A percentile compares a stretch with the other conserved stretches of the same genome.
These are phyloP conservation scores for Selenia dentaria DNA, from an alignment of 2,888 invertebrate genomes.

Conservation along the genomic window DNA sequence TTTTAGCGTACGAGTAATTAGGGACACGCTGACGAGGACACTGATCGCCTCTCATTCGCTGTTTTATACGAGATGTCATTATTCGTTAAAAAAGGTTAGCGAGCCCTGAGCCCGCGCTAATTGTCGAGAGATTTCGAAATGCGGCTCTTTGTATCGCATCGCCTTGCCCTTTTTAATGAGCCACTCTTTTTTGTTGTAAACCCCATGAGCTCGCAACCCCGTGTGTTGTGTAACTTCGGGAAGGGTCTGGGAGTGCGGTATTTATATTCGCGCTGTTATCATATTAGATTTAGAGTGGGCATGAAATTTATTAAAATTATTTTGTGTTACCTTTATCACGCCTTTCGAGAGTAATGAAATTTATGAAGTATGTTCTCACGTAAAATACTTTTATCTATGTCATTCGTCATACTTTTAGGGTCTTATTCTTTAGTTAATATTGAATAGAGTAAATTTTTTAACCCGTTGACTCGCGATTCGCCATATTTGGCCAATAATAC, in stretches of 20 bases:
- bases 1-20: slow-evolving; percentile 10
- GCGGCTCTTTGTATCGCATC: slow-evolving; percentile 23
- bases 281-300: not conserved
- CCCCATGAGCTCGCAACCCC: slow-evolving; percentile 29
- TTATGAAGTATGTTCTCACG: too few species aligned
- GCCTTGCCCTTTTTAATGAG: slow-evolving; percentile 35
- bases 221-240: not conserved
- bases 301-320: not conserved
- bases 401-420: too few species aligned
- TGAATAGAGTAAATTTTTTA: too few species aligned
- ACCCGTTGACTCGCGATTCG: too few species aligned
- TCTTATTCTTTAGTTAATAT: too few species aligned
- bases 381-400: too few species aligned
- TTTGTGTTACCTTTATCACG: too few species aligned
- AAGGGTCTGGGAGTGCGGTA: slow-evolving; percentile 3
- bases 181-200: slow-evolving; percentile 58
- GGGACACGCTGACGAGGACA: not conserved
- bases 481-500: too few species aligned
- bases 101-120: slow-evolving; percentile 12
- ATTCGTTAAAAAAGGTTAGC: slow-evolving; percentile 13
- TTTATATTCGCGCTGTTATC: not conserved
- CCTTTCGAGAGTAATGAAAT: too few species aligned
- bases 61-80: slow-evolving; percentile 12
- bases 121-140: slow-evolving; percentile 20
- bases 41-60: slow-evolving; percentile 14